Conservation (phyloP, 2,113 vertebrate species). For the Leptobrachium leishanense region DNA sequence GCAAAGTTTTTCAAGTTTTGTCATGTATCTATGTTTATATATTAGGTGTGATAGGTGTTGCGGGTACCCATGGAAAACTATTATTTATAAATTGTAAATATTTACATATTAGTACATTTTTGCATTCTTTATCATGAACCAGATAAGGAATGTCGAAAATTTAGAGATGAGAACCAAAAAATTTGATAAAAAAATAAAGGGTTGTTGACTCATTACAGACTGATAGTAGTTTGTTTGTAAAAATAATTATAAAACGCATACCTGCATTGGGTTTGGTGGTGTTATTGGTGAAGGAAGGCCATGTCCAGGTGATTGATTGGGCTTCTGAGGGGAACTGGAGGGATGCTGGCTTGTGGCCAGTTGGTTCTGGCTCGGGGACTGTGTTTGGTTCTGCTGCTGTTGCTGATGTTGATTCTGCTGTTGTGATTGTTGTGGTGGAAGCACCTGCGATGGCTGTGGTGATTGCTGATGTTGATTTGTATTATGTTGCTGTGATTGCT, state of each 20-base stretch:
- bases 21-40: no score
- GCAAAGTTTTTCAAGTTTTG: no score
- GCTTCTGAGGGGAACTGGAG: conserved; percentile 83
- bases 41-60: no score
- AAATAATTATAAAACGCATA: conserved; percentile 53
- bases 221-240: background rate
- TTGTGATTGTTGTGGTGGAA: conserved; percentile 64
- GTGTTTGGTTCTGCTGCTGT: conserved; percentile 71
- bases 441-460: conserved; percentile 56
- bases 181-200: no score
- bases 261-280: conserved; percentile 87
- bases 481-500: conserved; percentile 58
- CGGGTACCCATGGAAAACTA: no score
- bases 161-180: no score
- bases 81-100: no score
- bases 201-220: no score
- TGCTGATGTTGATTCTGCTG: conserved; percentile 61
- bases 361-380: conserved; percentile 74
- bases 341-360: conserved; percentile 69
- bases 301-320: conserved; percentile 86
- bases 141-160: no score
- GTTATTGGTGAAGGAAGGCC: conserved; percentile 90
- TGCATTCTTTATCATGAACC: no score
- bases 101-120: no score
- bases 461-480: conserved; percentile 63